Evolutionary conservation across 2,888 invertebrate genomes (phyloP), one percentile per base, ranked within the genome.

Genomic region (Piscicola geometra): DNA sequence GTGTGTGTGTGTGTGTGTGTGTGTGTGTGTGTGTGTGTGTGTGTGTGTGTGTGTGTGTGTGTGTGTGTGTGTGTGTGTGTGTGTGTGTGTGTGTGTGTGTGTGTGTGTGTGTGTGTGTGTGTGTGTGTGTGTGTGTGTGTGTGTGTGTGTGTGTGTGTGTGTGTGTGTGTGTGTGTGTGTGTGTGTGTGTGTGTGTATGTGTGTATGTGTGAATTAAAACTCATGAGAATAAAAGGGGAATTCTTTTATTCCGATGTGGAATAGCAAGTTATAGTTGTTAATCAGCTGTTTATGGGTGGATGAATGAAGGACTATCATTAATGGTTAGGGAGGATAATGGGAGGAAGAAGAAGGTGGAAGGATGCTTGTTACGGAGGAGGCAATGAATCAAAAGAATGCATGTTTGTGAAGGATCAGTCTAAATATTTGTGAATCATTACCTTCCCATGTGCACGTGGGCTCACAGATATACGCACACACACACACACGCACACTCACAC

Each of bases 181-280:
- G 64, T 64, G 64, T 64, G 64, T 64, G 25, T 64, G 64, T n/a
- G 30, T 64, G 64, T 64, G 30, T 64, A 21, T 64, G 64, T 64
- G 64, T 64, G 30, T 64, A 30, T 64, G 64, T 64, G 30, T 64
- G 64, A 64, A 64, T 64, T n/a, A 28, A 30, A n/a, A n/a, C 15
- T 50, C 15, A 18, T 15, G 15, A 18, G 15, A 18, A 18, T 50
- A 18, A 18, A 18, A 50, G 15, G n/a, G 15, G 52, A 50, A 18
- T 50, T 15, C n/a, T 50, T 50, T 15, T 50, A 18, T 18, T 50
- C n/a, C n/a, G 52, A 18, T 50, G 52, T 50, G n/a, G 15, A 18
- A 18, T 15, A 18, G 52, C n/a, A 18, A n/a, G n/a, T n/a, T n/a
- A n/a, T n/a, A n/a, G n/a, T n/a, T n/a, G n/a, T n/a, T n/a, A n/a